Conservation (phyloP, 2,113 vertebrate genomes). For the Dascyllus trimaculatus region DNA sequence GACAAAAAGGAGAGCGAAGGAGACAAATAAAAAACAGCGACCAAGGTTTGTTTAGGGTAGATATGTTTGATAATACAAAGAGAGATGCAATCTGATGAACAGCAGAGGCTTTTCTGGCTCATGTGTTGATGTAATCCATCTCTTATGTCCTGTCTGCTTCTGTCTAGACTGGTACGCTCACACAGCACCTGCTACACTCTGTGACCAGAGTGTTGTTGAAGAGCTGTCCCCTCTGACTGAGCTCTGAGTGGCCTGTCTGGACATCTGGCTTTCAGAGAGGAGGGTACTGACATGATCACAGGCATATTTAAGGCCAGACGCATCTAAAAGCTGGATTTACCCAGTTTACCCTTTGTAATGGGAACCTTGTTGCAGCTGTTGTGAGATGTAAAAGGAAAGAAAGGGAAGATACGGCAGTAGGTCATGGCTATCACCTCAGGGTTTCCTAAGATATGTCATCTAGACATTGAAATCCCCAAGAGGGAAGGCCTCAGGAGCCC, state of each 20-base stretch:
- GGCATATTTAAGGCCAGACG: conserved; percentile 33
- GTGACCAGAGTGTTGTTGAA: conserved; percentile 35
- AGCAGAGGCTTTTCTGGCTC: conserved; percentile 21
- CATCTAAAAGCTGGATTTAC: conserved; percentile 42
- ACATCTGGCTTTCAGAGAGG: conserved; percentile 29
- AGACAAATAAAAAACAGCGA: conserved; percentile 28
- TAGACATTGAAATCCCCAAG: conserved; percentile 70
- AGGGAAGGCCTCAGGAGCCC: conserved; percentile 45
- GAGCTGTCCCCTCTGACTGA: conserved; percentile 41
- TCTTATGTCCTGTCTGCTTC: conserved; percentile 30
- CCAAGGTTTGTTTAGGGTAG: conserved; percentile 13
- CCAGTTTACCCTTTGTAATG: conserved; percentile 29
- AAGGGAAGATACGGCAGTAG: conserved; percentile 14
- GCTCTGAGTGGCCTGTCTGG: conserved; percentile 48
- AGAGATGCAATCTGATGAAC: conserved; percentile 26
- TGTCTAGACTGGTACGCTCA: conserved; percentile 49
- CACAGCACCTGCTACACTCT: conserved; percentile 40
- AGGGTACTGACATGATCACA: conserved; percentile 32
- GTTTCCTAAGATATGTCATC: conserved; percentile 55
- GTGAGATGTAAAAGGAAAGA: conserved; percentile 19
- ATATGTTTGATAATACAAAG: conserved; percentile 39
- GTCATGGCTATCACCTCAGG: conserved; percentile 37
- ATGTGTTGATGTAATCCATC: conserved; percentile 51
- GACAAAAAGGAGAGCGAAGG: conserved; percentile 33
- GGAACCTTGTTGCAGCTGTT: conserved; percentile 43